These are phyloP conservation scores for Drosophila fungiperda DNA, from an alignment of 2,888 invertebrate genomes.

Conservation along the genomic window DNA sequence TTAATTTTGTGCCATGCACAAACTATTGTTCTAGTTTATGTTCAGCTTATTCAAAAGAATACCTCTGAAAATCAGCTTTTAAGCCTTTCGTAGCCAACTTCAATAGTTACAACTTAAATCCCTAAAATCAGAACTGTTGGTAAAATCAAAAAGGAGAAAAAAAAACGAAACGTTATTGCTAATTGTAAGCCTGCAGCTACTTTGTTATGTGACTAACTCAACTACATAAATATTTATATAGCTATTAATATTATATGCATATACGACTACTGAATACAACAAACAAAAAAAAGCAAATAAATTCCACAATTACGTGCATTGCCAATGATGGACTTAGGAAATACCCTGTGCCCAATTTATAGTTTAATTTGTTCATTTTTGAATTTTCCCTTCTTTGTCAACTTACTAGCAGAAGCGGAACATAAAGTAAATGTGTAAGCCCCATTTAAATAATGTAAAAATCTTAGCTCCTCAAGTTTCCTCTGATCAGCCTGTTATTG, in stretches of 20 bases:
- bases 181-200: constrained; percentile 58
- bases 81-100: constrained; percentile 39
- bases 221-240: constrained; percentile 71
- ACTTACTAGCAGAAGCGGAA: not conserved
- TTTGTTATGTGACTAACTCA: constrained; percentile 77
- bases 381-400: not conserved
- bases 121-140: constrained; percentile 31
- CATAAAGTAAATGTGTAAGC: not conserved
- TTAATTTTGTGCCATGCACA: not conserved
- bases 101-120: constrained; percentile 24
- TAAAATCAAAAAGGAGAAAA: constrained; percentile 26
- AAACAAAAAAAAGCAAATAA: constrained; percentile 16
- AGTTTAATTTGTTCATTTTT: not conserved
- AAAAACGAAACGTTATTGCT: constrained; percentile 40
- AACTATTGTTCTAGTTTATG: constrained; percentile 4
- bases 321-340: constrained; percentile 19
- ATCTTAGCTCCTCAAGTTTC: too few relatives aligned
- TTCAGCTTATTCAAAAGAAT: not conserved
- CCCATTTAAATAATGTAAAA: not conserved
- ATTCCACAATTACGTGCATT: constrained; percentile 26
- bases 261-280: constrained; percentile 31
- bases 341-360: constrained; percentile 41
- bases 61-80: constrained; percentile 11
- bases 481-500: not conserved
- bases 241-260: constrained; percentile 58